Evolutionary conservation across 2,888 invertebrate species (phyloP).

Genomic region (Heterodera filipjevi): DNA sequence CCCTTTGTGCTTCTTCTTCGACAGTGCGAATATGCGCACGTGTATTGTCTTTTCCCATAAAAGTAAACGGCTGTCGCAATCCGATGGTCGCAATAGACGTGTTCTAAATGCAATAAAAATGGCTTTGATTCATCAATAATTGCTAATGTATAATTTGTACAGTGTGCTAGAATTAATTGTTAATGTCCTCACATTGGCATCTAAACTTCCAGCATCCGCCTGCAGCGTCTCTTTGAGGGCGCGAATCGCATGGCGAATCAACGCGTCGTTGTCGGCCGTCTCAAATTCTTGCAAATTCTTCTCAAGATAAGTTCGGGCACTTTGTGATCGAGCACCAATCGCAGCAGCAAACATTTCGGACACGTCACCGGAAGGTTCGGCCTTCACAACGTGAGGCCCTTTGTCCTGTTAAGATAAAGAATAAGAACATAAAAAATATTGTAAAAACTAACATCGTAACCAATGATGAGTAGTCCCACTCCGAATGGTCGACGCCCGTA

Average conservation of each 20-base stretch:
- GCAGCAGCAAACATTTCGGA: conserved; percentile 98
- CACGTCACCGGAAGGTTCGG: conserved; percentile 95
- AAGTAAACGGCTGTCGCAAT: conserved; percentile 78
- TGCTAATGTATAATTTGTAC: no score
- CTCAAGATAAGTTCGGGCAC: conserved; percentile 94
- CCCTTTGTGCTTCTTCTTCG: conserved; percentile 34
- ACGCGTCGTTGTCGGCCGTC: conserved; percentile 20
- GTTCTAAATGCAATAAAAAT: conserved; percentile 73
- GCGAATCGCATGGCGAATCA: conserved; percentile 24
- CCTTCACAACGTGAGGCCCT: conserved; percentile 95
- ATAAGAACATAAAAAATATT: neutral
- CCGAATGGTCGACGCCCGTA: conserved; percentile 96
- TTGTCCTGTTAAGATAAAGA: conserved; percentile 73
- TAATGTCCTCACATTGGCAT: conserved; percentile 28
- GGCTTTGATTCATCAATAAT: no score
- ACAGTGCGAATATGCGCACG: conserved; percentile 68
- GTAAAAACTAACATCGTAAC: conserved; percentile 81
- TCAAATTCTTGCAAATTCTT: conserved; percentile 80
- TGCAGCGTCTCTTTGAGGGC: conserved; percentile 24
- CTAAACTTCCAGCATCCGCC: conserved; percentile 15
- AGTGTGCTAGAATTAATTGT: no score
- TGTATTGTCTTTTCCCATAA: conserved; percentile 79
- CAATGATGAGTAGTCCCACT: conserved; percentile 93
- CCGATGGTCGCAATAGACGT: conserved; percentile 93
- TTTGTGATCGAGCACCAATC: conserved; percentile 94